phyloP scores from a whole-genome alignment of 2,888 invertebrate species.

The Notocelia uddmanniana region DNA sequence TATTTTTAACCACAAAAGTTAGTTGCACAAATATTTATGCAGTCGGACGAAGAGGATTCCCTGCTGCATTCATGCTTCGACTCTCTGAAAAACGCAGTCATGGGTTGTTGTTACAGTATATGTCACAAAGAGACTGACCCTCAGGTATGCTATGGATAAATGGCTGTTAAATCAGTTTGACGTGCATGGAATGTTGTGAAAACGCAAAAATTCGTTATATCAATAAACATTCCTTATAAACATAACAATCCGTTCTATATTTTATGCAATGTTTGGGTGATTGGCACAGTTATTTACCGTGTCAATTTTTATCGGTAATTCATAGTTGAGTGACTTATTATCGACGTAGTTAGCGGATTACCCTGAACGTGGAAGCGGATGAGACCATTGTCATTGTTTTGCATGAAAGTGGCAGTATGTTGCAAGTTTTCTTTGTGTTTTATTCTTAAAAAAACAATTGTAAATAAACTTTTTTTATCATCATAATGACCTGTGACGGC shows the following conservation, averaged over 20 bases:
- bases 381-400: constrained; percentile 18
- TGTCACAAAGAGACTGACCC: constrained; percentile 89
- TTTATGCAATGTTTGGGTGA: constrained; percentile 41
- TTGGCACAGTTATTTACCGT: constrained; percentile 50
- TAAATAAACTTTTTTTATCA: constrained; percentile 6
- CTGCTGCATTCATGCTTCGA: constrained; percentile 83
- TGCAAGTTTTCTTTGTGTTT: constrained; percentile 35
- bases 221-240: neutral
- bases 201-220: constrained; percentile 18
- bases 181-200: constrained; percentile 31
- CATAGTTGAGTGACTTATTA: constrained; percentile 65
- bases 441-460: constrained; percentile 4
- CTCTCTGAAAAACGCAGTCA: constrained; percentile 80
- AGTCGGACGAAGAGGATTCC: constrained; percentile 78
- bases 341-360: constrained; percentile 43
- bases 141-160: constrained; percentile 82
- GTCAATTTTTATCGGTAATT: constrained; percentile 58
- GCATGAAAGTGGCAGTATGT: constrained; percentile 11
- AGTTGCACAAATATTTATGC: constrained; percentile 79
- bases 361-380: constrained; percentile 32
- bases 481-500: constrained; percentile 36
- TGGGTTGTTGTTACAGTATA: constrained; percentile 91
- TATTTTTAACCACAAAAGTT: constrained; percentile 76
- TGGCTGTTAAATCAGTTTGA: constrained; percentile 34
- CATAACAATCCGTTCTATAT: constrained; percentile 3